Evolutionary conservation across 1,140 invertebrate species (phyloP).

Genomic region (Chionoecetes opilio): DNA sequence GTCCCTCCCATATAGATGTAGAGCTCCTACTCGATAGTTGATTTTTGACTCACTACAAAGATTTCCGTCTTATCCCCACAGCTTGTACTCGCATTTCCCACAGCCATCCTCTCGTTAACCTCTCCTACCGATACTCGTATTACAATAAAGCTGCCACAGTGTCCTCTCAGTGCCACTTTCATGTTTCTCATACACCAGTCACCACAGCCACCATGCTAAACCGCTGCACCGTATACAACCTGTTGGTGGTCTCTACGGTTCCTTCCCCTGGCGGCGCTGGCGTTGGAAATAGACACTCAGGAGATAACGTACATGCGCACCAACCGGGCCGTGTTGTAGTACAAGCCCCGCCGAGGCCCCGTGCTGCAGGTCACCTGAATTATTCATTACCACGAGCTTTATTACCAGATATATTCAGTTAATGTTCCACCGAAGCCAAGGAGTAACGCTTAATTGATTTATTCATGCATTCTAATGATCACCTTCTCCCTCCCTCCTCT

Average conservation of each 20-base stretch:
- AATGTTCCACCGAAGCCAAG: background rate
- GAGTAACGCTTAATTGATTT: constrained; percentile 53
- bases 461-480: constrained; percentile 24
- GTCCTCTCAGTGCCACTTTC: background rate
- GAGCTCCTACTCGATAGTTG: no score
- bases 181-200: background rate
- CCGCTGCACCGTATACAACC: background rate
- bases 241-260: background rate
- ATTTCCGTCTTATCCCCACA: no score
- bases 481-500: background rate
- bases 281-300: background rate
- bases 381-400: constrained; percentile 40
- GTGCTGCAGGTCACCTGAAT: background rate
- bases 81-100: background rate
- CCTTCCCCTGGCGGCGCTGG: background rate
- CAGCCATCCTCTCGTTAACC: background rate
- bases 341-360: background rate
- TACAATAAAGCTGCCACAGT: background rate
- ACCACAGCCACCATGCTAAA: background rate
- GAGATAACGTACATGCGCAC: background rate
- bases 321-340: background rate
- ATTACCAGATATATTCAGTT: constrained; percentile 11
- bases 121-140: background rate
- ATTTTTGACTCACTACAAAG: no score
- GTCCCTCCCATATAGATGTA: no score